These are phyloP conservation scores for Epinephelus fuscoguttatus DNA, from an alignment of 2,113 vertebrate species.

Conservation along the genomic window DNA sequence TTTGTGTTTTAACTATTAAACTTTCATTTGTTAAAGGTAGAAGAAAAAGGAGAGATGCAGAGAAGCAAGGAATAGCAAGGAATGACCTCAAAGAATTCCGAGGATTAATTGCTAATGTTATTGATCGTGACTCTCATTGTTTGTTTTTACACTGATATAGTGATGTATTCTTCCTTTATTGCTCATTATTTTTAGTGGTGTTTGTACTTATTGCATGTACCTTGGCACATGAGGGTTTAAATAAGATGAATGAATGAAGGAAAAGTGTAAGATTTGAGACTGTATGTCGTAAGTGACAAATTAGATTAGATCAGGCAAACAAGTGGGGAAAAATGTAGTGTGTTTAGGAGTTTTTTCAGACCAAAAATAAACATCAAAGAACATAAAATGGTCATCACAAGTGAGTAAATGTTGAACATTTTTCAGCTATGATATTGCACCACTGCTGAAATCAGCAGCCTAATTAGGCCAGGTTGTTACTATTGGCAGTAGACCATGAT, in stretches of 20 bases:
- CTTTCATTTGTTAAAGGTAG: constrained; percentile 11
- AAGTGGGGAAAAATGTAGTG: not conserved
- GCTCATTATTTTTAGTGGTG: no score
- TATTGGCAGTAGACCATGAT: constrained; percentile 57
- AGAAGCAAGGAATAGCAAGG: not conserved
- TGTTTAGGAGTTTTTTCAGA: not conserved
- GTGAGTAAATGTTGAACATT: constrained; percentile 19
- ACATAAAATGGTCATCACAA: constrained; percentile 1
- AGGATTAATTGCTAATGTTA: no score
- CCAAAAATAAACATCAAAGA: not conserved
- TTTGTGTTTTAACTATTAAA: constrained; percentile 32
- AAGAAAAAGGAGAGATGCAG: not conserved
- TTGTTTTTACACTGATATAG: no score
- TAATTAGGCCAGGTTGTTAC: constrained; percentile 59
- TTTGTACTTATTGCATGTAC: no score
- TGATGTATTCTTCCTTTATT: no score
- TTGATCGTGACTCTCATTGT: no score
- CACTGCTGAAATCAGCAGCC: constrained; percentile 42
- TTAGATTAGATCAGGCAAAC: not conserved
- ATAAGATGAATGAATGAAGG: no score
- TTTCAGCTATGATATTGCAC: constrained; percentile 42
- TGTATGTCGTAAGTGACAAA: not conserved
- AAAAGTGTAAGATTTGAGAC: not conserved
- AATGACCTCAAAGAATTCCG: no score
- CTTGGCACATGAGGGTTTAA: no score